Evolutionary conservation across 2,888 invertebrate species (phyloP), one percentile per base, ranked within the genome.

Genomic region (Xestia sexstrigata): DNA sequence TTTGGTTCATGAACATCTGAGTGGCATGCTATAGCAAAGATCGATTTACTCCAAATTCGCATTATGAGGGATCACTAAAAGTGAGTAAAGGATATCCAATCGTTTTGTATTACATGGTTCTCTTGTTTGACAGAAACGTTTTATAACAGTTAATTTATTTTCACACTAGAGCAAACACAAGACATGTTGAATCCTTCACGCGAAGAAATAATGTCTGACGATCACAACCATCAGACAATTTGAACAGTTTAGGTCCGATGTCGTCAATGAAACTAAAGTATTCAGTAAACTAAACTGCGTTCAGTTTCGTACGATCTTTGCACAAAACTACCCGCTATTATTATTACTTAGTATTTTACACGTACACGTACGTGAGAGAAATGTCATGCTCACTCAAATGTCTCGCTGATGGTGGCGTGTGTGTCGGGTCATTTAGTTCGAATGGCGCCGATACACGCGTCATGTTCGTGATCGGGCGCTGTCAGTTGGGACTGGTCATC

Each of bases 1-100:
- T 68, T 62, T 47, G 65, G 35, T n/a, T 73, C 42, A 35, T 74
- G 60, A 83, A 79, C 80, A 79, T 80, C 49, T 66, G 72, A 83
- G 69, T 80, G 70, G 67, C 73, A 71, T 70, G 58, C n/a, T 30
- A 66, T 79, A 62, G 26, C 13, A 23, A 35, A 58, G 11, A 72
- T 65, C 55, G n/a, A 60, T 73, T 45, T 49, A 68, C 9, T 49
- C 26, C 30, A 55, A 72, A 76, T 70, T 67, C 69, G 49, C 15
- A 26, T 69, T 65, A 42, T 8, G 35, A 58, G 0, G 35, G 17
- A 42, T 74, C 35, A 63, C 6, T 2, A 26, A 35, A 62, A 80
- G 47, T 26, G 20, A 63, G 30, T 5, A 26, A 55, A 47, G 30
- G 35, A 69, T 45, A 58, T 66, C 35, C 60, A 30, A 70, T 65